These are phyloP conservation scores for Murina feae DNA, from an alignment of 2,113 vertebrate species.

Conservation along the genomic window DNA sequence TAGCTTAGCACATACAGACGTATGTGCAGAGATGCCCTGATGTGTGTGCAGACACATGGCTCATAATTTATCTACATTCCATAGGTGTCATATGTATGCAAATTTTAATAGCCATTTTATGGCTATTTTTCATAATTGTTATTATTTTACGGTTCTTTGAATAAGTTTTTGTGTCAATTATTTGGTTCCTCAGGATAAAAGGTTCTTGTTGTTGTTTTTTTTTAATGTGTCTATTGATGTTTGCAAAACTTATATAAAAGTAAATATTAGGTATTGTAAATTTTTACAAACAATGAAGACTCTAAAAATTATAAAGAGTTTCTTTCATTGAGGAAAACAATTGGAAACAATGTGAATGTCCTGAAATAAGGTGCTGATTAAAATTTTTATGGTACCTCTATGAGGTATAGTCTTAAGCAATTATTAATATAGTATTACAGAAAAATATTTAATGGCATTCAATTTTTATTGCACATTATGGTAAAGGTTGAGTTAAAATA, in stretches of 20 bases:
- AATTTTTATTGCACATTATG: not conserved
- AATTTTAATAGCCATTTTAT: not conserved
- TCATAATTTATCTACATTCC: not conserved
- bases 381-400: not conserved
- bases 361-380: not conserved
- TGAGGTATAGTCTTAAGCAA: not conserved
- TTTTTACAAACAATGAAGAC: not conserved
- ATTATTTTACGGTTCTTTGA: not conserved
- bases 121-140: not conserved
- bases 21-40: not conserved
- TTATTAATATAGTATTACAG: not conserved
- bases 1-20: not conserved
- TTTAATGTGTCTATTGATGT: not conserved
- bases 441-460: slow-evolving; percentile 12
- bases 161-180: not conserved
- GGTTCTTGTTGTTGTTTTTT: not conserved
- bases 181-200: not conserved
- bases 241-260: not conserved
- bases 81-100: not conserved
- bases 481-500: not conserved
- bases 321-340: not conserved
- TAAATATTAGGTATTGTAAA: not conserved
- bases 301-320: not conserved
- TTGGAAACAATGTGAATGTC: not conserved
- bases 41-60: not conserved